A percentile compares a stretch with the other conserved stretches of the same genome.
phyloP scores from a whole-genome alignment of 2,113 vertebrate species.

The Mobula hypostoma region DNA sequence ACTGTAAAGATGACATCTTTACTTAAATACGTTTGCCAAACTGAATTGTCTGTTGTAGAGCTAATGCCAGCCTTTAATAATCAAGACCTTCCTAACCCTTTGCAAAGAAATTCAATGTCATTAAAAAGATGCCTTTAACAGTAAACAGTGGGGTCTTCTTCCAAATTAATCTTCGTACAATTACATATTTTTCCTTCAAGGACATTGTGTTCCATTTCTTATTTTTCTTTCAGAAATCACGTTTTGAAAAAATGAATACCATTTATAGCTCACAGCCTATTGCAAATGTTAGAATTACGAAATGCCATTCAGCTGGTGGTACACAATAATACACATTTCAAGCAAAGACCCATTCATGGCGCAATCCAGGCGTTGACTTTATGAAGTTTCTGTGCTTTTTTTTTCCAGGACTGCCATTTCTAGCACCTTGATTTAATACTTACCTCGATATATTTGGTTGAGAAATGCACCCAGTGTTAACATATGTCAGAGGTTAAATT shows the following conservation, averaged over 20 bases:
- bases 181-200: not conserved
- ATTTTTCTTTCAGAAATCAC: not conserved
- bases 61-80: conserved; percentile 24
- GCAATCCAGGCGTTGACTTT: not conserved
- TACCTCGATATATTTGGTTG: not conserved
- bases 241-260: not conserved
- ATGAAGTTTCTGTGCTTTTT: not conserved
- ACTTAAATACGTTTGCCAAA: conserved; percentile 29
- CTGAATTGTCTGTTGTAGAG: conserved; percentile 33
- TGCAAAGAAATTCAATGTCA: conserved; percentile 19
- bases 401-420: not conserved
- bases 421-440: not conserved
- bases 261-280: not conserved
- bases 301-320: not conserved
- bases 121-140: conserved; percentile 19
- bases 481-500: not conserved
- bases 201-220: not conserved
- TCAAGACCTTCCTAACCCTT: conserved; percentile 22
- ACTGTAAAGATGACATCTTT: conserved; percentile 34
- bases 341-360: not conserved
- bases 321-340: not conserved
- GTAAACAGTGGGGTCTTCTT: not conserved
- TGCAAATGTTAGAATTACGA: too few relatives aligned
- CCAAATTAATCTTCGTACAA: not conserved
- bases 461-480: not conserved